Evolutionary conservation across 2,113 vertebrate species (phyloP).

Genomic region (Galeopterus variegatus): DNA sequence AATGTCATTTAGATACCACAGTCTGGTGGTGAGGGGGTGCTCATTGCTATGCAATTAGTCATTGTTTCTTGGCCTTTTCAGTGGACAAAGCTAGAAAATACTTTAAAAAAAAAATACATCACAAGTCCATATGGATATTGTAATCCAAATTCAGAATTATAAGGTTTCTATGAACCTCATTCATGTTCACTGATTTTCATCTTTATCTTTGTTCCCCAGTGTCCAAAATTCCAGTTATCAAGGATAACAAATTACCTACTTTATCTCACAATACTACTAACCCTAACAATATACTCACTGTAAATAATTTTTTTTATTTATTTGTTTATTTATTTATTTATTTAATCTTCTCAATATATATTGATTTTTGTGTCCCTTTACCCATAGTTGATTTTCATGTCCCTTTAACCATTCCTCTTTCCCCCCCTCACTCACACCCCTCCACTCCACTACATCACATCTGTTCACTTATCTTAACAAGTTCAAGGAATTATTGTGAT

Average conservation of each 20-base stretch:
- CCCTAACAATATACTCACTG: neutral
- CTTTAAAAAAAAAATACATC: neutral
- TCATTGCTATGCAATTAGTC: neutral
- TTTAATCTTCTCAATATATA: too few species aligned
- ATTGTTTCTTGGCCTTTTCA: neutral
- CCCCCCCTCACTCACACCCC: too few species aligned
- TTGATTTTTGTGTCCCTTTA: too few species aligned
- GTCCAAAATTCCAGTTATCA: neutral
- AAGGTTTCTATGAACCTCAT: neutral
- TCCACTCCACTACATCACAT: too few species aligned
- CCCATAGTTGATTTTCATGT: too few species aligned
- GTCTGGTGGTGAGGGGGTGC: neutral
- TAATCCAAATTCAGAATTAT: neutral
- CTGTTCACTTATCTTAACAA: too few species aligned
- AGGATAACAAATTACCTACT: neutral
- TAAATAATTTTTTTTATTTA: neutral
- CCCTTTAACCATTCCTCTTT: too few species aligned
- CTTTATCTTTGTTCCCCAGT: neutral
- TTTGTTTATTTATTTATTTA: too few species aligned
- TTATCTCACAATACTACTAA: neutral
- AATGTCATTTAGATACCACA: neutral
- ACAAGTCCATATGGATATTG: neutral
- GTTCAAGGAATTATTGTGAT: too few species aligned
- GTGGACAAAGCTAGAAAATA: neutral
- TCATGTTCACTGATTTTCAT: neutral